phyloP scores from a whole-genome alignment of 2,797 vertebrate species.

The Acipenser oxyrinchus region DNA sequence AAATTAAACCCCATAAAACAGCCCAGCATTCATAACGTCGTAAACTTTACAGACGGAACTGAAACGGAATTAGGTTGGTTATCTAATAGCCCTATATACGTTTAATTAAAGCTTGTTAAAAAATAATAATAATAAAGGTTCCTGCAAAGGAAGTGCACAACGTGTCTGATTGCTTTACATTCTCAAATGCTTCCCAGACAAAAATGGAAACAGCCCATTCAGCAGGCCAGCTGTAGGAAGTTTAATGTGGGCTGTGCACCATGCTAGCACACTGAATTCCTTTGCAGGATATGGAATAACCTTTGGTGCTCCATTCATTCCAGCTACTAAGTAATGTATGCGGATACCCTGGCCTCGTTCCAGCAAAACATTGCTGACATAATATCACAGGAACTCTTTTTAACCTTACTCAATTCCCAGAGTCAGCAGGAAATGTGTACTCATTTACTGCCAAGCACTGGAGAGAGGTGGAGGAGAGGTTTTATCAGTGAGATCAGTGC shows the following conservation, averaged over 20 bases:
- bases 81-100: not conserved
- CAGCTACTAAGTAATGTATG: slow-evolving; percentile 3
- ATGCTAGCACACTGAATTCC: not conserved
- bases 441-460: not conserved
- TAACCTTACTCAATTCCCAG: not conserved
- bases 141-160: not conserved
- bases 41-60: not conserved
- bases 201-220: not conserved
- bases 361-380: slow-evolving; percentile 3
- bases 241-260: not conserved
- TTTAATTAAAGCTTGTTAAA: not conserved
- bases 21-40: not conserved
- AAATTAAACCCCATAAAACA: not conserved
- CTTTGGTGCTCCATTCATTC: slow-evolving; percentile 5
- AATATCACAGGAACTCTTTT: slow-evolving; percentile 4
- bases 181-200: not conserved
- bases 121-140: not conserved
- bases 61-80: not conserved
- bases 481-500: no score
- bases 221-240: not conserved
- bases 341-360: not conserved
- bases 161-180: not conserved
- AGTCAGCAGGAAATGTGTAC: not conserved
- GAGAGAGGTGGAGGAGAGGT: not conserved
- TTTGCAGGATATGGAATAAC: slow-evolving; percentile 1